Percentiles rank a stretch among this genome's conserved stretches.
phyloP scores from a whole-genome alignment of 2,113 vertebrate genomes.

The Sorex fumeus region DNA sequence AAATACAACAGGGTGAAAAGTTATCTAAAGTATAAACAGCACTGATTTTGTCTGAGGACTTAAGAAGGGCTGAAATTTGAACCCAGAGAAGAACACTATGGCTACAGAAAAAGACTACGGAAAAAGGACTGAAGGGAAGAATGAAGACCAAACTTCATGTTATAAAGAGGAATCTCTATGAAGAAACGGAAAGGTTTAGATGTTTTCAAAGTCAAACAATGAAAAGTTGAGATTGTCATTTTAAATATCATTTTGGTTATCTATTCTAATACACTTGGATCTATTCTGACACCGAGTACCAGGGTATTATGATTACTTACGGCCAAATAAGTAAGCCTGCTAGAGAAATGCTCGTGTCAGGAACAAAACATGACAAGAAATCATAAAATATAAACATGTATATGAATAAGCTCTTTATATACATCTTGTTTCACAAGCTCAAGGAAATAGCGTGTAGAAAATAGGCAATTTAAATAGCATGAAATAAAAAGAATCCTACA shows the following conservation, averaged over 20 bases:
- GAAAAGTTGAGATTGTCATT: neutral
- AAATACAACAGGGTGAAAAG: neutral
- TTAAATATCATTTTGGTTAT: neutral
- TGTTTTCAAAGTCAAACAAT: conserved; percentile 1
- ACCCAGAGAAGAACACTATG: neutral
- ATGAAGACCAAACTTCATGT: neutral
- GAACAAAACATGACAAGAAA: too few species aligned
- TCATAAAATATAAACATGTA: too few species aligned
- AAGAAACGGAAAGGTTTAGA: neutral
- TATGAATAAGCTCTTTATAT: neutral
- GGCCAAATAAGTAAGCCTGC: neutral
- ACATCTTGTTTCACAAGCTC: neutral
- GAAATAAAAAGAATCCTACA: neutral
- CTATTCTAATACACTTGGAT: neutral
- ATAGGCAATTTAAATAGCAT: neutral
- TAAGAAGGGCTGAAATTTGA: too few species aligned
- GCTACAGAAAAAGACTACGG: neutral
- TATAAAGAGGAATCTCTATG: neutral
- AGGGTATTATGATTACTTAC: neutral
- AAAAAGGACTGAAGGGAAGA: neutral
- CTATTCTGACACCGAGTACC: neutral
- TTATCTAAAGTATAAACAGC: too few species aligned
- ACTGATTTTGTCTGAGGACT: too few species aligned
- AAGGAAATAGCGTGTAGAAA: neutral
- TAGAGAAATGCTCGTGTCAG: neutral